Conservation (phyloP, 1,140 invertebrate genomes). For the Caenorhabditis inopinata region DNA sequence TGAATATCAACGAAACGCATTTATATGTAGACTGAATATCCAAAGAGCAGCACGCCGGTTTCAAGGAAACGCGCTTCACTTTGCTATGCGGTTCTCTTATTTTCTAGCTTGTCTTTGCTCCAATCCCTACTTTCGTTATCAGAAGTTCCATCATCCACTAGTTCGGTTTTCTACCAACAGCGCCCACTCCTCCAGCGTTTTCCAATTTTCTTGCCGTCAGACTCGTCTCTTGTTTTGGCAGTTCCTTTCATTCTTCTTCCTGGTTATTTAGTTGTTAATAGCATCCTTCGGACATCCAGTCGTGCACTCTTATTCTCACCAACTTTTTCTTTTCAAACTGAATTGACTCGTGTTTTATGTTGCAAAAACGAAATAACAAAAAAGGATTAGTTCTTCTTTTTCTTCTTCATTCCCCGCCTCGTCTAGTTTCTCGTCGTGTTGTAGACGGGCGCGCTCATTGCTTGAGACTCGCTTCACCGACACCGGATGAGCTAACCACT, state of each 20-base stretch:
- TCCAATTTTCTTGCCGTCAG: background rate
- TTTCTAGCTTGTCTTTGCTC: background rate
- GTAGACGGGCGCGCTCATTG: background rate
- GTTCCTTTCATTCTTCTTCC: background rate
- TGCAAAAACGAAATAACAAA: slow-evolving; percentile 29
- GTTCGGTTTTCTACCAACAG: background rate
- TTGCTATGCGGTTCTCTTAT: background rate
- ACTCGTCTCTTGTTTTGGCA: slow-evolving; percentile 16
- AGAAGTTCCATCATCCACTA: too few species aligned
- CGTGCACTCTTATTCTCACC: background rate
- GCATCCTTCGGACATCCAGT: background rate
- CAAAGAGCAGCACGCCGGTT: too few species aligned
- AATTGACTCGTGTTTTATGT: slow-evolving; percentile 8
- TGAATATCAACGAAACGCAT: too few species aligned
- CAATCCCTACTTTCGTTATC: slow-evolving; percentile 1
- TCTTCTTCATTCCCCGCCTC: background rate
- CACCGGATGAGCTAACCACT: slow-evolving; percentile 24
- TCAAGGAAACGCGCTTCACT: too few species aligned
- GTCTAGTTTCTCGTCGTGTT: background rate
- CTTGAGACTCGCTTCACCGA: background rate
- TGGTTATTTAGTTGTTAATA: slow-evolving; percentile 21
- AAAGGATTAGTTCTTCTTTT: slow-evolving; percentile 27
- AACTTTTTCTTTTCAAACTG: background rate
- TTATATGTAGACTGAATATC: too few species aligned
- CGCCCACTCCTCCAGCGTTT: background rate